Conservation (phyloP, 2,888 invertebrate genomes). For the Uropetala carovei region DNA sequence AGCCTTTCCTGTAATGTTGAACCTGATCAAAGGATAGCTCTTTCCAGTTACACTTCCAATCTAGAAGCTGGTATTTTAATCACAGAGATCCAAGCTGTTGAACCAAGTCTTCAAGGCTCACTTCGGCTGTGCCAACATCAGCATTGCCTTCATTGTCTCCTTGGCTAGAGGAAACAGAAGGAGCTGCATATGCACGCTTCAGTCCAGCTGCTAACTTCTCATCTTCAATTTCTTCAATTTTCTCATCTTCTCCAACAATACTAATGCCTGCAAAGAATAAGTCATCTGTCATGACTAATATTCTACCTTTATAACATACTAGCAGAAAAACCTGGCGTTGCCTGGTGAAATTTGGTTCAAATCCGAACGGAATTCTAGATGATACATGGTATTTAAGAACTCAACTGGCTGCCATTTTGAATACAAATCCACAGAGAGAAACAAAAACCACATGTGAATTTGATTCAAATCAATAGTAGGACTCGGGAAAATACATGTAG, state of each 20-base stretch:
- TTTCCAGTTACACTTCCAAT: too few species aligned
- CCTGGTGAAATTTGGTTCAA: slow-evolving; percentile 29
- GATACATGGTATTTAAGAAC: too few species aligned
- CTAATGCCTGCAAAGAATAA: slow-evolving; percentile 77
- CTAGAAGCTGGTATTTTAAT: slow-evolving; percentile 71
- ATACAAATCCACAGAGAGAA: too few species aligned
- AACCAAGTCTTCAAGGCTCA: slow-evolving; percentile 93
- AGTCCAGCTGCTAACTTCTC: slow-evolving; percentile 78
- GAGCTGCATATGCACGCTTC: slow-evolving; percentile 83
- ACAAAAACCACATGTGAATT: too few species aligned
- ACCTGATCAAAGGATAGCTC: too few species aligned
- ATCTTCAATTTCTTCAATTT: slow-evolving; percentile 70
- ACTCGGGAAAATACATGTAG: too few species aligned
- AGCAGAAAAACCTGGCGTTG: too few species aligned
- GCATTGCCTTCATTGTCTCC: slow-evolving; percentile 74
- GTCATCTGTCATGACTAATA: not conserved
- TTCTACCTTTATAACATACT: not conserved
- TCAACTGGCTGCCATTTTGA: too few species aligned
- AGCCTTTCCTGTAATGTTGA: too few species aligned
- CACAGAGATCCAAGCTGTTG: slow-evolving; percentile 93
- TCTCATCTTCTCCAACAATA: slow-evolving; percentile 84
- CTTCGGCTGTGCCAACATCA: slow-evolving; percentile 68
- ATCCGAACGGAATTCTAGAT: too few species aligned
- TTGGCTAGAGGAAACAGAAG: slow-evolving; percentile 73
- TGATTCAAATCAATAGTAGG: too few species aligned